Percentiles rank a stretch among this genome's conserved stretches.
Evolutionary conservation across 2,797 vertebrate species (phyloP).

Genomic region (Takifugu rubripes): DNA sequence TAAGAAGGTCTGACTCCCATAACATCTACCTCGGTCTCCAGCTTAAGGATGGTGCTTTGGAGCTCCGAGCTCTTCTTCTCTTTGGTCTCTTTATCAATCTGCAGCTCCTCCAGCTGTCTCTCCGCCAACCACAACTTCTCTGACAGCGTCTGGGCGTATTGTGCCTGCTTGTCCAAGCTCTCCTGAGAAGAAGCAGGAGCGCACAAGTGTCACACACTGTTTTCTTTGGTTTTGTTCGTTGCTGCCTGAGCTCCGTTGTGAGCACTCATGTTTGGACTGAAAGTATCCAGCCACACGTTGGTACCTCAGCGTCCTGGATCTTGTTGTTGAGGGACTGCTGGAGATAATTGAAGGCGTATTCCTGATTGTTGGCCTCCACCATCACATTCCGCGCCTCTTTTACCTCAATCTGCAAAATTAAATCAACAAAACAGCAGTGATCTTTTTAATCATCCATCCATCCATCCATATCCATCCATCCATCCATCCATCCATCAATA

Average conservation of each 20-base stretch:
- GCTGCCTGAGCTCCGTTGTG: no score
- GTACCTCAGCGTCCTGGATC: conserved; percentile 77
- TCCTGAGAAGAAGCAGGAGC: conserved; percentile 56
- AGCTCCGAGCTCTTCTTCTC: conserved; percentile 68
- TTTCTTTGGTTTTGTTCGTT: no score
- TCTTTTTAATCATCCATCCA: no score
- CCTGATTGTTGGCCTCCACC: conserved; percentile 80
- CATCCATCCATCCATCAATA: no score
- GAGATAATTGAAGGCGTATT: conserved; percentile 79
- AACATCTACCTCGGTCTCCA: conserved; percentile 74
- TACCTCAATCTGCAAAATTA: conserved; percentile 65
- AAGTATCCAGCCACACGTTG: no score
- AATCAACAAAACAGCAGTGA: not conserved
- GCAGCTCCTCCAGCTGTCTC: conserved; percentile 70
- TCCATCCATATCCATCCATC: not conserved
- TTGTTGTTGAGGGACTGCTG: conserved; percentile 78
- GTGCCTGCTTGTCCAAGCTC: conserved; percentile 74
- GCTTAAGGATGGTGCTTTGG: conserved; percentile 47
- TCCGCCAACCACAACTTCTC: conserved; percentile 78
- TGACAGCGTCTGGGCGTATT: conserved; percentile 56
- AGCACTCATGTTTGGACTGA: no score
- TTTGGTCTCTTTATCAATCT: conserved; percentile 55
- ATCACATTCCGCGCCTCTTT: conserved; percentile 73
- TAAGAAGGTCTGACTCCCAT: no score
- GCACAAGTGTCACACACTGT: not conserved